Base-by-base conservation (phyloP, 2,113 vertebrate species). In the Aphelocoma coerulescens region DNA sequence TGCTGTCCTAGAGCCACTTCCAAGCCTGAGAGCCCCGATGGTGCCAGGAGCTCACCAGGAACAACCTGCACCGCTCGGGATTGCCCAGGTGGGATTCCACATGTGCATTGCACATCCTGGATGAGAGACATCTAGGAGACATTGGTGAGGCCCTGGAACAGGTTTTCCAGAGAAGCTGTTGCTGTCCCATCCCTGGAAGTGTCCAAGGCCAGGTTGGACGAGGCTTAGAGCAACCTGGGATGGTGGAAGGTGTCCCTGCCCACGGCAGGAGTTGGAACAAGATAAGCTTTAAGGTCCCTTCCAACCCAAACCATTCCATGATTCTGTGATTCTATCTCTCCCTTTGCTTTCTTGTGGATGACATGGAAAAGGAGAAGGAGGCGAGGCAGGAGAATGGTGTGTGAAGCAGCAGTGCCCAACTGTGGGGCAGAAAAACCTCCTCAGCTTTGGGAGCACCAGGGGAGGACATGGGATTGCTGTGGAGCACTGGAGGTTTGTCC, bases 181-280 rank as follows among this genome's bases (percentile, higher is more conserved):
- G 49, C 28, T 33, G 19, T 2, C 10, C 23, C 65, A 74, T 11
- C 33, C 37, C 44, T 89, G 77, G 39, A 4, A 39, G 33, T 22
- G 24, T 15, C 24, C 78, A 24, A 61, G 33, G 5, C 11, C 54
- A 30, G 46, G 23, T 0, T 82, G 5, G 61, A 59, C 0, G 1
- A 4, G 16, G 4, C 18, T 81, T 67, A 44, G 61, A 81, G 37
- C 16, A 46, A 0, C 52, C 15, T 67, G 39, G 33, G 10, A 6
- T 2, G 3, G 27, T 44, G 26, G 52, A 7, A 74, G 0, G 0
- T 23, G 44, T 66, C 44, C 3, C 1, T 13, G 24, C 15, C 14
- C 13, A 7, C 22, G n/a, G 19, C 16, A 57, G 15, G 8, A 15
- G 4, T 1, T 39, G 27, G 20, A 11, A 72, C 6, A 0, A 1